These are phyloP conservation scores for Rousettus madagascariensis DNA, from an alignment of 2,797 vertebrate genomes.

Conservation along the genomic window DNA sequence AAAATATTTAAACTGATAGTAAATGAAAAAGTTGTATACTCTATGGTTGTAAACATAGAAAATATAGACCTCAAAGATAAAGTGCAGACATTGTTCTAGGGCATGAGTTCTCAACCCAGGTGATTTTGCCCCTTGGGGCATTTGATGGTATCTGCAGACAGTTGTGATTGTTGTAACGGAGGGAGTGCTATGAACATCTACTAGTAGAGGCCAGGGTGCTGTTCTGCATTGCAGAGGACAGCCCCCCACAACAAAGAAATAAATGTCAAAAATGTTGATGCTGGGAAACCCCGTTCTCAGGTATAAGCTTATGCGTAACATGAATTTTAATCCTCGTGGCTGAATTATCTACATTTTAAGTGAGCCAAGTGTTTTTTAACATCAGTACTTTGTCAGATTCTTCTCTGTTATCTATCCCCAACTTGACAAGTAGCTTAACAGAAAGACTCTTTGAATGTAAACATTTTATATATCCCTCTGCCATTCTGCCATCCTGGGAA, in stretches of 20 bases:
- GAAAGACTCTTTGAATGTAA: neutral
- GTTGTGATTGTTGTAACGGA: neutral
- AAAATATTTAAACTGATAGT: neutral
- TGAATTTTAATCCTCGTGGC: neutral
- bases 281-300: neutral
- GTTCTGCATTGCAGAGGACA: neutral
- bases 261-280: neutral
- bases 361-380: neutral
- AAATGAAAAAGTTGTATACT: neutral
- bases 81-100: neutral
- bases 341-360: neutral
- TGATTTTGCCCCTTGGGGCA: neutral
- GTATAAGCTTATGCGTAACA: neutral
- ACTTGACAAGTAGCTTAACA: neutral
- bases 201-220: neutral
- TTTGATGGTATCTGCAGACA: neutral
- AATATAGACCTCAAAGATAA: neutral
- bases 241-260: neutral
- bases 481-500: neutral
- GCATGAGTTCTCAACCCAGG: neutral
- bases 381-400: neutral
- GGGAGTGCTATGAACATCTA: neutral
- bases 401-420: neutral
- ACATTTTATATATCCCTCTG: neutral
- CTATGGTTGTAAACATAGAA: neutral